phyloP scores from a whole-genome alignment of 2,797 vertebrate species.

The Petrocephalus sullivani region DNA sequence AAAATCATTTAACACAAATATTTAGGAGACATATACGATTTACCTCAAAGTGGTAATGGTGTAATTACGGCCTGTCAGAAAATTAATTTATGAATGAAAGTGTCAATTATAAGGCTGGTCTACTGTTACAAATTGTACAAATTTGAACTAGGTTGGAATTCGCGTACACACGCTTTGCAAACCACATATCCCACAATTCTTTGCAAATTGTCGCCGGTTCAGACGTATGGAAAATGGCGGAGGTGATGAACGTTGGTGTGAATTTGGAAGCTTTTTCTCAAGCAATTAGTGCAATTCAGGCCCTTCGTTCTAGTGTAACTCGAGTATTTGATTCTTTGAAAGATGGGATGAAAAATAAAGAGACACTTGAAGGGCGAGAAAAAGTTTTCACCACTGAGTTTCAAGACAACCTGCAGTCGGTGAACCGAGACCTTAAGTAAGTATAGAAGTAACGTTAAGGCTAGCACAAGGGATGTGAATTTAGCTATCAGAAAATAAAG shows the following conservation, averaged over 20 bases:
- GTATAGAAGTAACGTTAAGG: slow-evolving; percentile 32
- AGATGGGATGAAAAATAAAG: slow-evolving; percentile 90
- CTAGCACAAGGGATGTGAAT: not conserved
- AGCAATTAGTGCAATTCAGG: slow-evolving; percentile 89
- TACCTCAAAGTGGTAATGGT: not conserved
- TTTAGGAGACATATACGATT: too few species aligned
- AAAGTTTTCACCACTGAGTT: slow-evolving; percentile 83
- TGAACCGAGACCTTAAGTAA: slow-evolving; percentile 93
- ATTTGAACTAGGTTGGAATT: not conserved
- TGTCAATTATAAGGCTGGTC: not conserved
- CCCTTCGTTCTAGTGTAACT: slow-evolving; percentile 89
- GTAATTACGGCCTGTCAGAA: not conserved
- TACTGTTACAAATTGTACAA: not conserved
- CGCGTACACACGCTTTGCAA: not conserved
- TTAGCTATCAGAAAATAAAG: not conserved
- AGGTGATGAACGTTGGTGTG: slow-evolving; percentile 78
- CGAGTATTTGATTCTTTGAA: slow-evolving; percentile 91
- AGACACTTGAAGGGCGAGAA: slow-evolving; percentile 84
- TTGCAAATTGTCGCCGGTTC: not conserved
- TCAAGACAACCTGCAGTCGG: slow-evolving; percentile 88
- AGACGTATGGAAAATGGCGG: slow-evolving; percentile 68
- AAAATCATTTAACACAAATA: too few species aligned
- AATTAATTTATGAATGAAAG: not conserved
- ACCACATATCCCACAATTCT: not conserved
- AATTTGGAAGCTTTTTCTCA: slow-evolving; percentile 93